These are phyloP conservation scores for Enteromius trimaculatus DNA, from an alignment of 2,797 vertebrate species.

Conservation along the genomic window DNA sequence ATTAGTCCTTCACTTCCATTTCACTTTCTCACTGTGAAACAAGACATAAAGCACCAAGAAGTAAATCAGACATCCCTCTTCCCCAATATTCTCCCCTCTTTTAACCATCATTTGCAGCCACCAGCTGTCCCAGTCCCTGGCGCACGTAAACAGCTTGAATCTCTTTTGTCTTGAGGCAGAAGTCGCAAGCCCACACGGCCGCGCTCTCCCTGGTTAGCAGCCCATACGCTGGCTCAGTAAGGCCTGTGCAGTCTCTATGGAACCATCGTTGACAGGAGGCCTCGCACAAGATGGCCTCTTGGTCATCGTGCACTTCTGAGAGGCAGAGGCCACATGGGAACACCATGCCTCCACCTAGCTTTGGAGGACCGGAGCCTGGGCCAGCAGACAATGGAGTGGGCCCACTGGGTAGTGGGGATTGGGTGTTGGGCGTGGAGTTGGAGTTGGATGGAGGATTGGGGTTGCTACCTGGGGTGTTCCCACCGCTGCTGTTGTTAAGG, in stretches of 20 bases:
- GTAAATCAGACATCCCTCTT: constrained; percentile 36
- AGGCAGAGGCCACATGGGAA: constrained; percentile 91
- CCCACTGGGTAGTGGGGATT: constrained; percentile 78
- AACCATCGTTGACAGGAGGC: constrained; percentile 98
- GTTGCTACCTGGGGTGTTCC: constrained; percentile 86
- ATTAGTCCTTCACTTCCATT: constrained; percentile 40
- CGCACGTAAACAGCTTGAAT: constrained; percentile 96
- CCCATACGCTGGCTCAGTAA: constrained; percentile 95
- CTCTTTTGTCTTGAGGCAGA: constrained; percentile 98
- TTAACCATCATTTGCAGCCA: constrained; percentile 95
- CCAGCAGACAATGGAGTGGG: constrained; percentile 73
- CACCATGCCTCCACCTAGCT: constrained; percentile 80
- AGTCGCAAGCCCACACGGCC: constrained; percentile 96
- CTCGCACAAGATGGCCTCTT: constrained; percentile 96
- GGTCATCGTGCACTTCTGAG: constrained; percentile 94
- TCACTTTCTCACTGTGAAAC: constrained; percentile 26
- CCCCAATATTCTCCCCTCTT: constrained; percentile 14
- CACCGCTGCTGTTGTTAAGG: constrained; percentile 78
- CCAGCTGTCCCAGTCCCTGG: constrained; percentile 93
- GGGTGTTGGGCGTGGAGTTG: constrained; percentile 80
- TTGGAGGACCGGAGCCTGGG: constrained; percentile 76
- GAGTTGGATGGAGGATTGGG: constrained; percentile 85
- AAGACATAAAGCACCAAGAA: constrained; percentile 46
- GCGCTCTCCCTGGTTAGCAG: constrained; percentile 93
- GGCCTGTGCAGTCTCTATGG: constrained; percentile 95